Conservation (phyloP, 2,113 vertebrate genomes). For the Gymnobelideus leadbeateri region DNA sequence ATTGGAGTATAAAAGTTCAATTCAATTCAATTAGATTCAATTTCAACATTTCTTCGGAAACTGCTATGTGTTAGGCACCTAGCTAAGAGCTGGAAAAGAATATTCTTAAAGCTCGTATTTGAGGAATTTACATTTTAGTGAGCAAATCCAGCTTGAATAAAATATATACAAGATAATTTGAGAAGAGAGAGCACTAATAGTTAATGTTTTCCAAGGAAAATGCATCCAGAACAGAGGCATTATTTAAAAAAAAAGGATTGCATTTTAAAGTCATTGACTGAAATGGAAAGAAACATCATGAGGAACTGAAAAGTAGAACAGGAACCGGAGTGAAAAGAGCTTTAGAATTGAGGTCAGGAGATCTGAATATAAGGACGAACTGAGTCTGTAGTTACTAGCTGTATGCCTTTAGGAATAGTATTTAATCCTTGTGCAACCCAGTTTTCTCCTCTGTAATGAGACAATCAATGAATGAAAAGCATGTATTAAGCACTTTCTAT, state of each 20-base stretch:
- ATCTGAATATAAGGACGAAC: not conserved
- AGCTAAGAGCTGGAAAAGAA: not conserved
- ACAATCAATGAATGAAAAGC: not conserved
- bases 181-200: not conserved
- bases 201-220: not conserved
- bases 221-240: not conserved
- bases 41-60: not conserved
- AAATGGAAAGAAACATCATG: not conserved
- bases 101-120: not conserved
- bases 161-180: not conserved
- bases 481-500: not conserved
- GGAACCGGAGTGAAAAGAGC: not conserved
- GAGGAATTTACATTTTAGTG: not conserved
- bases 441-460: not conserved
- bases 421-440: not conserved
- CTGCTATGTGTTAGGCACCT: not conserved
- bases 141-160: not conserved
- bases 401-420: not conserved
- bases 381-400: not conserved
- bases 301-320: not conserved
- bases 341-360: not conserved
- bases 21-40: not conserved
- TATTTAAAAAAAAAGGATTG: not conserved
- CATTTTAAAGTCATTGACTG: not conserved
- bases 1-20: not conserved